Base-by-base conservation (phyloP, 2,113 vertebrate species). In the Mixornis gularis region DNA sequence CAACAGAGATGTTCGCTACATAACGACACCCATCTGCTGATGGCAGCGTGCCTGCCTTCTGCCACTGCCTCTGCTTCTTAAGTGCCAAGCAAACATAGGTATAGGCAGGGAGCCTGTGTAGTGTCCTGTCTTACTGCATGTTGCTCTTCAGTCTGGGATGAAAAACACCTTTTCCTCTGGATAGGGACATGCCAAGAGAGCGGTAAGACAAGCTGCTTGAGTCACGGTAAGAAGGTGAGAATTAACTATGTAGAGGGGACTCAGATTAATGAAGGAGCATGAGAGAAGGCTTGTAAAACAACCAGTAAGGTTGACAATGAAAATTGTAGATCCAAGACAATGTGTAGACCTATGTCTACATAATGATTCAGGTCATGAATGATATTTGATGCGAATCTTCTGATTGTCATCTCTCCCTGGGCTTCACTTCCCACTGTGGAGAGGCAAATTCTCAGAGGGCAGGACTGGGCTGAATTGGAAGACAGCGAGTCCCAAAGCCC, bases 11-110 rank as follows among this genome's bases (percentile, higher is more conserved):
- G 24, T 79, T 92, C 0, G 0, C 94, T 93, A 66, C 84, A 48
- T 73, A 87, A 53, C 1, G 0, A 62, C 53, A 40, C 65, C 78
- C 89, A 92, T 96, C 96, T 96, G 94, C 89, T 59, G 73, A 48
- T 94, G 95, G 92, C 95, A 94, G 49, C 1, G 1, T 85, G 95
- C 95, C 94, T 84, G 63, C 73, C 91, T 87, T 93, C 79, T 79
- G 87, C 86, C 26, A 3, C 89, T 90, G 84, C 62, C 74, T 52
- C 70, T 85, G 86, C 62, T 94, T 58, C 68, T 55, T 29, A 43
- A 69, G 63, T 69, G 92, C 92, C 91, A 89, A 10, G 71, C 43
- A 92, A 92, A 56, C 53, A 62, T 3, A 96, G 92, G 86, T 95
- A 41, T 3, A 69, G 80, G 71, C 87, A 87, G 62, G 38, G 76